Conservation (phyloP, 2,113 vertebrate genomes). For the Xiphophorus hellerii region DNA sequence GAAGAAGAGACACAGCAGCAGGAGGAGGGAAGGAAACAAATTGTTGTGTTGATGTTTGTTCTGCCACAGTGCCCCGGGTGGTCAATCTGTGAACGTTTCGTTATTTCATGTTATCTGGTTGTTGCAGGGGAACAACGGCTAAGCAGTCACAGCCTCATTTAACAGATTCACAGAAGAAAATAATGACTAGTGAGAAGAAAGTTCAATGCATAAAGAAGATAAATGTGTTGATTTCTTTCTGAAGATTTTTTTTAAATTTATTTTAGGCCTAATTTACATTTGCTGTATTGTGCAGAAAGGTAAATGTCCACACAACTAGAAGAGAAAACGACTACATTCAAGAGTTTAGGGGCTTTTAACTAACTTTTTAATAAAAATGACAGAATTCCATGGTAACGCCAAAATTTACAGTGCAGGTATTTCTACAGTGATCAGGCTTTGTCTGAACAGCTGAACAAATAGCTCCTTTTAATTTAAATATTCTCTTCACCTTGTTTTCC, state of each 20-base stretch:
- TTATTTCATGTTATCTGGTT: constrained; percentile 34
- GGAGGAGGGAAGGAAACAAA: constrained; percentile 37
- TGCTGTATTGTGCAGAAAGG: background rate
- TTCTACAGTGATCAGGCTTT: too few species aligned
- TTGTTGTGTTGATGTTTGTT: constrained; percentile 61
- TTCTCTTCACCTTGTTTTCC: background rate
- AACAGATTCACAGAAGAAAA: constrained; percentile 4
- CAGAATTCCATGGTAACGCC: too few species aligned
- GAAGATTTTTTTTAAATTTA: constrained; percentile 14
- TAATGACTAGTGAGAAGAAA: constrained; percentile 4
- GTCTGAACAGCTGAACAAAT: background rate
- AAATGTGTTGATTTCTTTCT: constrained; percentile 41
- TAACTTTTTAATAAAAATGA: background rate
- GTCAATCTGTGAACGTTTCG: constrained; percentile 51
- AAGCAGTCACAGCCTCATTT: constrained; percentile 43
- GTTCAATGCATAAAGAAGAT: constrained; percentile 34
- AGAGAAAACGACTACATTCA: background rate
- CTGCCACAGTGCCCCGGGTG: constrained; percentile 57
- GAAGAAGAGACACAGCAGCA: constrained; percentile 39
- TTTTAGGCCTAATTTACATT: background rate
- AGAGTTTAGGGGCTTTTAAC: constrained; percentile 2
- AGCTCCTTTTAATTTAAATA: background rate
- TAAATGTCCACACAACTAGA: background rate
- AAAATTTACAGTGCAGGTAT: too few species aligned
- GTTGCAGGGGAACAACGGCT: constrained; percentile 36